phyloP scores from a whole-genome alignment of 2,113 vertebrate genomes.

The Saimiri boliviensis region DNA sequence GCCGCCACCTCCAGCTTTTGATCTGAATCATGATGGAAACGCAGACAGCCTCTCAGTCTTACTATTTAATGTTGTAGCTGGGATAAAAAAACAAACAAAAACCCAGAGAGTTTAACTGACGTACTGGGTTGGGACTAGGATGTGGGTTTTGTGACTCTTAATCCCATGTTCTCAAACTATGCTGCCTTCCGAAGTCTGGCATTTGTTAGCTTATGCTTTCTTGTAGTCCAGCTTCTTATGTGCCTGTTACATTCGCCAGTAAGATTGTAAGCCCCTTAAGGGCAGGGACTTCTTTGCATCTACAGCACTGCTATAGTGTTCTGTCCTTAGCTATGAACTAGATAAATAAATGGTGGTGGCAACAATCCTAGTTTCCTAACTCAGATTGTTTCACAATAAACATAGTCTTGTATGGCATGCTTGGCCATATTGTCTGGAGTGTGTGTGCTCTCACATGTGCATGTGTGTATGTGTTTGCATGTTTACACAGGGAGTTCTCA shows the following conservation, averaged over 20 bases:
- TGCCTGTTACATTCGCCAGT: not conserved
- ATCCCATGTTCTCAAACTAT: not conserved
- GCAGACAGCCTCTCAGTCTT: not conserved
- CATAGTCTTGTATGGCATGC: not conserved
- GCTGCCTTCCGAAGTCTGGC: conserved; percentile 29
- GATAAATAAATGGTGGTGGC: conserved; percentile 69
- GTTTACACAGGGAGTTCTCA: not conserved
- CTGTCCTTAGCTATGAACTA: conserved; percentile 32
- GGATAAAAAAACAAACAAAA: not conserved
- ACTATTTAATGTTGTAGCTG: not conserved
- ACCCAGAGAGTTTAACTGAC: not conserved
- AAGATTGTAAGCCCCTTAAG: conserved; percentile 72
- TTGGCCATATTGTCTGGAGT: not conserved
- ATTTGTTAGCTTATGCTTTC: conserved; percentile 41
- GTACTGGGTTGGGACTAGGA: not conserved
- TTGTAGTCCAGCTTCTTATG: not conserved
- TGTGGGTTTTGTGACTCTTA: not conserved
- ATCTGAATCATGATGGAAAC: not conserved
- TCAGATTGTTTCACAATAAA: conserved; percentile 36
- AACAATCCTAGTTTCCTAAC: conserved; percentile 47
- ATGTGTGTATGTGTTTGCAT: not conserved
- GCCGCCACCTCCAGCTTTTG: conserved; percentile 1
- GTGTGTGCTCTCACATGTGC: not conserved
- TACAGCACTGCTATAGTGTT: not conserved
- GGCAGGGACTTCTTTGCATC: conserved; percentile 58